phyloP scores from a whole-genome alignment of 1,140 invertebrate genomes.

The Probaryconus sp. region DNA sequence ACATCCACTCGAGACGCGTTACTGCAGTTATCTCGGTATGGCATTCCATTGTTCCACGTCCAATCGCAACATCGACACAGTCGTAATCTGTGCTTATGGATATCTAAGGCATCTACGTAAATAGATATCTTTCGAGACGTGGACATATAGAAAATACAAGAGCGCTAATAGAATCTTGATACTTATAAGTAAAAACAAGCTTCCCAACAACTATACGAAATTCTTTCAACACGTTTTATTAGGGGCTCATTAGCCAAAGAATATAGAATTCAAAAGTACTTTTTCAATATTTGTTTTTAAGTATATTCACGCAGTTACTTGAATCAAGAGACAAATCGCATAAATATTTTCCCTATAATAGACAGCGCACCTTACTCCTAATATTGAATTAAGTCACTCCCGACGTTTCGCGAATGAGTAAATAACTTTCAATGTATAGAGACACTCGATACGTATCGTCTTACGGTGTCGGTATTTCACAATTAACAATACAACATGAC shows the following conservation, averaged over 20 bases:
- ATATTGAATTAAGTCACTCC: constrained; percentile 45
- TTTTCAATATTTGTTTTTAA: too few species aligned
- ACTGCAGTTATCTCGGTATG: constrained; percentile 57
- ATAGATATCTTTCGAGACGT: constrained; percentile 45
- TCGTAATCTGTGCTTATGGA: constrained; percentile 60
- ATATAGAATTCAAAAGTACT: too few species aligned
- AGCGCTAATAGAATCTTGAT: constrained; percentile 45
- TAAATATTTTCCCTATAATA: background rate
- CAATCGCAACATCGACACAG: constrained; percentile 60
- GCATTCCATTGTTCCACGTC: constrained; percentile 62
- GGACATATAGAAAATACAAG: constrained; percentile 19
- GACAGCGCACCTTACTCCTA: constrained; percentile 33
- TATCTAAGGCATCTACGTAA: constrained; percentile 60
- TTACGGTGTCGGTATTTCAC: constrained; percentile 60
- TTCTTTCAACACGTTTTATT: too few species aligned
- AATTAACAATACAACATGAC: constrained; percentile 65
- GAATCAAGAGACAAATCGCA: background rate
- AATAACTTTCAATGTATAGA: constrained; percentile 25
- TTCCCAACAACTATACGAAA: too few species aligned
- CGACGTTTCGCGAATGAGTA: constrained; percentile 33
- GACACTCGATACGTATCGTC: constrained; percentile 49
- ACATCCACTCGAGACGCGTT: constrained; percentile 54
- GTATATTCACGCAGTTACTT: too few species aligned
- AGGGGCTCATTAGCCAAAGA: too few species aligned
- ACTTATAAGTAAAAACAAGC: background rate